Conservation (phyloP, 2,888 invertebrate species). For the Agrochola litura region DNA sequence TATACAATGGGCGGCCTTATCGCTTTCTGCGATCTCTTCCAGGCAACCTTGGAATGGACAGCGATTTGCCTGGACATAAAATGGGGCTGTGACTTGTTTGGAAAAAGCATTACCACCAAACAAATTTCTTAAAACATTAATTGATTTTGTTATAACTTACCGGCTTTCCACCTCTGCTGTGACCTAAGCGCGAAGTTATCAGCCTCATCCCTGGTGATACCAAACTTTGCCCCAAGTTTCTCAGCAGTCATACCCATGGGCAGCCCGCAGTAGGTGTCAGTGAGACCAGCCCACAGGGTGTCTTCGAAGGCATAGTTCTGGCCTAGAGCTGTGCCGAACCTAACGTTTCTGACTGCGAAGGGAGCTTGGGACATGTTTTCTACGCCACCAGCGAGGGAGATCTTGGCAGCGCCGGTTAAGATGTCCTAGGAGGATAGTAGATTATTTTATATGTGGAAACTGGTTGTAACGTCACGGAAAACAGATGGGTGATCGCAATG, state of each 20-base stretch:
- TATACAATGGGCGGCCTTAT: not conserved
- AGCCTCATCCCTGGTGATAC: conserved; percentile 94
- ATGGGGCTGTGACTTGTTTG: not conserved
- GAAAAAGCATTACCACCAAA: not conserved
- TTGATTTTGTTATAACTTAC: conserved; percentile 82
- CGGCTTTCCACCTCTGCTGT: conserved; percentile 96
- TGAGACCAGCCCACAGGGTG: conserved; percentile 95
- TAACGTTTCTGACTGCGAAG: conserved; percentile 94
- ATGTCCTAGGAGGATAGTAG: conserved; percentile 93
- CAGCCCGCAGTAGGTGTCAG: conserved; percentile 96
- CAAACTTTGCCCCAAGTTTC: conserved; percentile 95
- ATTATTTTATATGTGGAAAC: not conserved
- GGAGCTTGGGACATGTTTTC: conserved; percentile 99
- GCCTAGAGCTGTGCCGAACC: conserved; percentile 97
- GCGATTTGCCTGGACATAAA: not conserved
- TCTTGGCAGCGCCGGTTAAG: conserved; percentile 94
- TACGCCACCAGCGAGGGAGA: conserved; percentile 97
- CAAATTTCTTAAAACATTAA: not conserved
- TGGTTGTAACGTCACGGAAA: not conserved
- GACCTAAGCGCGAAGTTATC: conserved; percentile 96
- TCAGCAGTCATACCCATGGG: conserved; percentile 99
- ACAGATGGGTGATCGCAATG: not conserved
- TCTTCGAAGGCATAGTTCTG: conserved; percentile 95
- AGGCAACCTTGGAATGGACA: not conserved
- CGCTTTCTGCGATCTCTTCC: not conserved